Base-by-base conservation (phyloP, 2,888 invertebrate genomes). In the Orgyia antiqua region DNA sequence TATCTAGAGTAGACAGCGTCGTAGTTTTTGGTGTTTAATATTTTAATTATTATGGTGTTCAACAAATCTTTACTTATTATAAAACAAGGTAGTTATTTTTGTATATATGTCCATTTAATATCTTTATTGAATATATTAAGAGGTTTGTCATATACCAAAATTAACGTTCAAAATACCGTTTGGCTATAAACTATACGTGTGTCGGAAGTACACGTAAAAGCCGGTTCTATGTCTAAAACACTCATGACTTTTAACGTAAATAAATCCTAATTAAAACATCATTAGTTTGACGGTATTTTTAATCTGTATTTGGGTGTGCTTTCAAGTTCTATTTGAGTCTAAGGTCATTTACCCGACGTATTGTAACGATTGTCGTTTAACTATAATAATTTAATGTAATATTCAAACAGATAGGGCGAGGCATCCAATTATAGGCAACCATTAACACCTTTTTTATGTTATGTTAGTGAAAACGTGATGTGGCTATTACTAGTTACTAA, bases 211-310 rank as follows among this genome's bases (percentile, higher is more conserved):
- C 15, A 23, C 21, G 2, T 23, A 31, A 34, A 39, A 31, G 20
- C 29, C 20, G 32, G 36, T 45, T 42, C 31, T 33, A 9, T 33
- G 20, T 27, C 21, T 39, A 27, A 31, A 28, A 21, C 20, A 25
- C 13, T 29, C 27, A 24, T 20, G 35, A 36, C 31, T 26, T 38
- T 29, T 44, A 33, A 39, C 13, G 24, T 31, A 41, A 40, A 44
- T 51, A 54, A 51, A 54, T 50, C 44, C 47, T 42, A 46, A 51
- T 54, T 54, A 38, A 39, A 46, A 36, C 35, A 15, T 46, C 42
- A 51, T 51, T 54, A 50, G 35, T 15, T 28, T 13, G 11, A 30
- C 28, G 43, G 35, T 53, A 48, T 45, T 45, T 42, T 39, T 49
- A 42, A 50, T 53, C 28, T 33, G 32, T 30, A 25, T 41, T 42